These are phyloP conservation scores for Diadegma fenestrale DNA, from an alignment of 2,888 invertebrate species.

Conservation along the genomic window DNA sequence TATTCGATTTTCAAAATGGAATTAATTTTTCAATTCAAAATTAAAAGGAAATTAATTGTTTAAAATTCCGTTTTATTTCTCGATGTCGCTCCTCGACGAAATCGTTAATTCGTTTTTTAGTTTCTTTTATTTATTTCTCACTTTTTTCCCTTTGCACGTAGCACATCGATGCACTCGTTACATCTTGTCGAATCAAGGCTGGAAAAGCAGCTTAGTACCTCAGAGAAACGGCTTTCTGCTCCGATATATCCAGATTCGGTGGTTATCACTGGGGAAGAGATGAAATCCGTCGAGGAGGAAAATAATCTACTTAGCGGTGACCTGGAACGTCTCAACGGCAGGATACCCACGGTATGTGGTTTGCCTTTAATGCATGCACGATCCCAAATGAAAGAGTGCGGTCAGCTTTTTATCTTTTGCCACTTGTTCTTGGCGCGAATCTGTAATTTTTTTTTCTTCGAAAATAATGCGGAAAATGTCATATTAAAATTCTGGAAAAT, in stretches of 20 bases:
- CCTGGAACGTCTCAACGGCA: constrained; percentile 80
- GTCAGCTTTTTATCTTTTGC: not conserved
- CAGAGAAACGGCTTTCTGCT: constrained; percentile 81
- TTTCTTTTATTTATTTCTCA: not conserved
- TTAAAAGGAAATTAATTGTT: not conserved
- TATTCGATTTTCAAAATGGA: not conserved
- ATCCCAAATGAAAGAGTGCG: not conserved
- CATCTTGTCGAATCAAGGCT: constrained; percentile 77
- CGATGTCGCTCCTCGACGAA: too few relatives aligned
- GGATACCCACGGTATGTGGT: constrained; percentile 79
- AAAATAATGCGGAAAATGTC: not conserved
- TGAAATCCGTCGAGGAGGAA: constrained; percentile 80
- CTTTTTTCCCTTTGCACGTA: constrained; percentile 31
- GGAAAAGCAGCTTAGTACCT: constrained; percentile 77
- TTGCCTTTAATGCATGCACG: not conserved
- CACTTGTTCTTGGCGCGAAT: not conserved
- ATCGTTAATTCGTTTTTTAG: too few relatives aligned
- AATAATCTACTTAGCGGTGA: constrained; percentile 82
- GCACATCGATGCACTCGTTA: constrained; percentile 80
- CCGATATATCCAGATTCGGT: constrained; percentile 81
- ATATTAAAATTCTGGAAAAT: not conserved
- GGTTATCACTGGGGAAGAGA: constrained; percentile 77
- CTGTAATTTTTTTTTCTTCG: not conserved
- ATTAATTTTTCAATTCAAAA: not conserved
- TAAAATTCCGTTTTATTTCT: not conserved